Percentiles rank a stretch among this genome's conserved stretches.
phyloP scores from a whole-genome alignment of 1,140 invertebrate species.

The Coptotermes formosanus region DNA sequence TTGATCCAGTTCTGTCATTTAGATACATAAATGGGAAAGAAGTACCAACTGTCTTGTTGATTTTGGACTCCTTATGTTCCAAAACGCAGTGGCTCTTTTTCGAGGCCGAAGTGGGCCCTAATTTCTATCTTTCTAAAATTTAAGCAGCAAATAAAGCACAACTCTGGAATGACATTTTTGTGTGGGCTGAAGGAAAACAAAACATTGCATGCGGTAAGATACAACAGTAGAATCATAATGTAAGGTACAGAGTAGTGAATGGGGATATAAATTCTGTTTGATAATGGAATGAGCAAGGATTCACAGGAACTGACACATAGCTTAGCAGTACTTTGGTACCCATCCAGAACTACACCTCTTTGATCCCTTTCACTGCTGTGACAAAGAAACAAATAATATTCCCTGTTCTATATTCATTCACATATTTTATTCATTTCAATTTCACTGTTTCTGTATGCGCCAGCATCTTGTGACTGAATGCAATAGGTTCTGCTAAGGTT shows the following conservation, averaged over 20 bases:
- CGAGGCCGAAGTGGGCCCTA: constrained; percentile 58
- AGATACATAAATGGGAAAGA: constrained; percentile 61
- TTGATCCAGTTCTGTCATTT: not conserved
- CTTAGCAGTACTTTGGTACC: no score
- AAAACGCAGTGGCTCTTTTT: constrained; percentile 56
- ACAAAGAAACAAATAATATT: no score
- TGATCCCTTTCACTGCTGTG: no score
- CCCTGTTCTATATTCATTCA: no score
- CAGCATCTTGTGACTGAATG: no score
- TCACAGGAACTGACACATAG: no score
- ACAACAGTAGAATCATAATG: not conserved
- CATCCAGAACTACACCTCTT: no score
- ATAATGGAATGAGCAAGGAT: no score
- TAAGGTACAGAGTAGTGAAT: not conserved
- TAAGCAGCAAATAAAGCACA: constrained; percentile 63
- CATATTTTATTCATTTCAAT: no score
- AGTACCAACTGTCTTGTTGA: constrained; percentile 67
- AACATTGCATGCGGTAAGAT: constrained; percentile 47
- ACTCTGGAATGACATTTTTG: constrained; percentile 72
- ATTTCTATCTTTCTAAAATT: constrained; percentile 68
- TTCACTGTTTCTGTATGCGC: no score
- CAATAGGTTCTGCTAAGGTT: no score
- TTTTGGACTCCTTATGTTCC: constrained; percentile 66
- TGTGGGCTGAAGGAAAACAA: constrained; percentile 61
- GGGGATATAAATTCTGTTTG: no score